Base-by-base conservation (phyloP, 2,888 invertebrate genomes). In the Lithophane socia region DNA sequence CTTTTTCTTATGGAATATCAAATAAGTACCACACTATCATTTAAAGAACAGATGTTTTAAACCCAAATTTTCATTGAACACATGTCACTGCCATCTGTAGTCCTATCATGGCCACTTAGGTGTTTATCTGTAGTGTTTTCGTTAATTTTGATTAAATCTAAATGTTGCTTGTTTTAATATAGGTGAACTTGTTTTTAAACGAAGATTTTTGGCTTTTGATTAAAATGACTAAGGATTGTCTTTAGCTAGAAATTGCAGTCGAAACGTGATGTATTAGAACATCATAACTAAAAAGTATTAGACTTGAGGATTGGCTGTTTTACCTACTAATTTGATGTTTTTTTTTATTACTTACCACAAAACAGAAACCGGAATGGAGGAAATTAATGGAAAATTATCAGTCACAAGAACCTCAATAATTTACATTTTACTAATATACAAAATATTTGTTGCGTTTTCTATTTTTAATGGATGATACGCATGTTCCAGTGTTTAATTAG, bases 81-180 rank as follows among this genome's bases (percentile, higher is more conserved):
- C 92, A 90, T 88, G 82, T 89, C 93, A 93, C 87, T 75, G 75
- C 88, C 93, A 94, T 94, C 80, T 67, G 90, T 93, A 93, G 92
- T 77, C 85, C 87, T 89, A 73, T 89, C 86, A 89, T 92, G 92
- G 90, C 91, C 92, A 92, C 91, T 75, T 93, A 93, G 92, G 89
- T 92, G 92, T 92, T 84, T 86, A 69, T 73, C 29, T 44, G 86
- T 87, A 89, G 84, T 80, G 73, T 87, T 71, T 77, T 63, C 37
- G 71, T 76, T 65, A 47, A 68, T 80, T 73, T 82, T 88, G 74
- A 65, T 78, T 73, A 52, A 75, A 72, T 87, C 73, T 89, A 68
- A 80, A 81, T 90, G 92, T 90, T 89, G 84, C 79, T 85, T 84
- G 65, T 79, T 84, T 80, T 80, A 75, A 64, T 74, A 60, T 84